A percentile compares a stretch with the other conserved stretches of the same genome.
Evolutionary conservation across 2,113 vertebrate species (phyloP).

Genomic region (Grammomys surdaster): DNA sequence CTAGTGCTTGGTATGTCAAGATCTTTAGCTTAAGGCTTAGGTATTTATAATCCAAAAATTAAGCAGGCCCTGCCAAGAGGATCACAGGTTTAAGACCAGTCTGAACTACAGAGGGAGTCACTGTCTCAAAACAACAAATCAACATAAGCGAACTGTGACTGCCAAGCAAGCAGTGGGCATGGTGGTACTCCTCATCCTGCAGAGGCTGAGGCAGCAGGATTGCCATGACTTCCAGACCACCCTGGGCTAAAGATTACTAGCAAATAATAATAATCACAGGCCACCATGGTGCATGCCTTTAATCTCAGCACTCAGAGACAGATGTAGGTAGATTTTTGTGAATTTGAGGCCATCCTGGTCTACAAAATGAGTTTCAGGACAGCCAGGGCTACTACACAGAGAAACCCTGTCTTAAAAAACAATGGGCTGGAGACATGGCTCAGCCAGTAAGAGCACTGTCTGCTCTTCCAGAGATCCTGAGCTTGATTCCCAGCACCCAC

Average conservation of each 20-base stretch:
- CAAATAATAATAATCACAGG: background rate
- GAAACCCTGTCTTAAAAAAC: background rate
- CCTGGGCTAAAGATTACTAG: background rate
- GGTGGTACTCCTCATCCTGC: background rate
- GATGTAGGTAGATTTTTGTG: background rate
- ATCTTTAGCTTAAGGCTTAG: background rate
- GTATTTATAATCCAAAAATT: background rate
- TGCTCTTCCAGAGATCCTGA: too few species aligned
- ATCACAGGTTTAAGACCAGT: background rate
- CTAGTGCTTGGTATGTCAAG: background rate
- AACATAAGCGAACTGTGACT: background rate
- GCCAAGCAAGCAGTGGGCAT: background rate
- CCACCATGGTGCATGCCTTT: background rate
- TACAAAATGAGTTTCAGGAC: background rate
- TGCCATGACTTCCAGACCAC: background rate
- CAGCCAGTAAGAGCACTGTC: too few species aligned
- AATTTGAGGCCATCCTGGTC: background rate
- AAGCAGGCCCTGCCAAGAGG: background rate
- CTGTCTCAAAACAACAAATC: background rate
- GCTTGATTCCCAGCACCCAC: too few species aligned
- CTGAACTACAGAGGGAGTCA: background rate
- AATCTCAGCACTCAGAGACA: background rate
- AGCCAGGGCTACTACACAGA: background rate
- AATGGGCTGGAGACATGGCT: background rate
- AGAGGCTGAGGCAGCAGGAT: background rate